Conservation (phyloP, 2,113 vertebrate species). For the Rhinogobius similis region DNA sequence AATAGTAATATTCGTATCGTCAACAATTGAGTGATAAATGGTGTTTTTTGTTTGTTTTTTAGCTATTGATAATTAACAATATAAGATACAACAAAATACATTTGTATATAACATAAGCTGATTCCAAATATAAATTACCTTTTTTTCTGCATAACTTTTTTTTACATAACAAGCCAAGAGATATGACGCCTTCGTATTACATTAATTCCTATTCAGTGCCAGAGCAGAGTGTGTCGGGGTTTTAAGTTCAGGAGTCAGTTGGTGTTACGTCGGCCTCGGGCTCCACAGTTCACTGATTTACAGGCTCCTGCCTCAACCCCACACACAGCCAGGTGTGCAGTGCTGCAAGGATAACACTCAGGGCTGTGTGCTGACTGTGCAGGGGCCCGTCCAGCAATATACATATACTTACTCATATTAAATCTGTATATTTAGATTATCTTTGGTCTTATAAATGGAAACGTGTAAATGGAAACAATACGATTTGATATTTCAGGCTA, state of each 20-base stretch:
- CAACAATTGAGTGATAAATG: too few species aligned
- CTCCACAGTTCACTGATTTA: conserved; percentile 38
- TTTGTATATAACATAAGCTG: too few species aligned
- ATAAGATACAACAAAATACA: too few species aligned
- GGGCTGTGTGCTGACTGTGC: not conserved
- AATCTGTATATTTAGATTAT: not conserved
- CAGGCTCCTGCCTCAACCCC: conserved; percentile 27
- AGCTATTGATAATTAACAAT: too few species aligned
- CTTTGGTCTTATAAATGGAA: not conserved
- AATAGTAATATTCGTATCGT: too few species aligned
- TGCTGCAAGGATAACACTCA: conserved; percentile 15
- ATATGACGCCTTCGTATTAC: not conserved
- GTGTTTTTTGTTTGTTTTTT: too few species aligned
- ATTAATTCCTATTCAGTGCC: conserved; percentile 18
- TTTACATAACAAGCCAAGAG: not conserved
- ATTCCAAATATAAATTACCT: too few species aligned
- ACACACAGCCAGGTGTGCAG: conserved; percentile 45
- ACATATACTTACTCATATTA: not conserved
- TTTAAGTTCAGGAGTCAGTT: conserved; percentile 28
- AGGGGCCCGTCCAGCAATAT: conserved; percentile 1
- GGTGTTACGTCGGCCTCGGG: conserved; percentile 25
- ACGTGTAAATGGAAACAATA: too few species aligned
- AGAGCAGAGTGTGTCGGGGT: conserved; percentile 13
- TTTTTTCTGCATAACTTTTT: too few species aligned
- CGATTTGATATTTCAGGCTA: too few species aligned